Conservation (phyloP, 2,113 vertebrate species). For the Dromaius novaehollandiae region DNA sequence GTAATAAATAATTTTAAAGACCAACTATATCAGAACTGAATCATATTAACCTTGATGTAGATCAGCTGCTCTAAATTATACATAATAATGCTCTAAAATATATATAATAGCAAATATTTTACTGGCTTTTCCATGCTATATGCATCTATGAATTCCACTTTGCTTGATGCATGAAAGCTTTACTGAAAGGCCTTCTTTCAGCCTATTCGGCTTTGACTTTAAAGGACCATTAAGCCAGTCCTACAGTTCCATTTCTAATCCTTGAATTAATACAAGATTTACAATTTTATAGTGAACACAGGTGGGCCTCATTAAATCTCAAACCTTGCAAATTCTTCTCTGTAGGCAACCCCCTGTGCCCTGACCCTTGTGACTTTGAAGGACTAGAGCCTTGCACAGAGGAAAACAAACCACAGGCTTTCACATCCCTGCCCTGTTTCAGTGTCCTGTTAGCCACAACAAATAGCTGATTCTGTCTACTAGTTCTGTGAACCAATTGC, state of each 20-base stretch:
- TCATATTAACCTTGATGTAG: not conserved
- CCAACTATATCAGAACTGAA: not conserved
- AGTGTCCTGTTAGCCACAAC: not conserved
- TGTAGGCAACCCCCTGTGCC: not conserved
- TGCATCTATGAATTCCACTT: not conserved
- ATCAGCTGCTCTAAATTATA: not conserved
- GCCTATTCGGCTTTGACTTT: not conserved
- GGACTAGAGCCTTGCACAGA: not conserved
- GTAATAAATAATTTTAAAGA: not conserved
- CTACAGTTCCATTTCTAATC: not conserved
- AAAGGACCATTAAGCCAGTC: not conserved
- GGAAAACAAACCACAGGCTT: not conserved
- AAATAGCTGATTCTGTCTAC: not conserved
- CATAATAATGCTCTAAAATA: not conserved
- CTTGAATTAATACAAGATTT: constrained; percentile 5
- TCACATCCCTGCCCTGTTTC: not conserved
- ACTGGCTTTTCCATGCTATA: not conserved
- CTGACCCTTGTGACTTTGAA: not conserved
- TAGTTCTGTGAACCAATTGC: not conserved
- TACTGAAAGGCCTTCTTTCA: not conserved
- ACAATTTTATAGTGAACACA: not conserved
- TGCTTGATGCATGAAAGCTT: not conserved
- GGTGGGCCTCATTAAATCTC: not conserved
- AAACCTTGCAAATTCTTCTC: not conserved
- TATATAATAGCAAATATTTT: not conserved